Evolutionary conservation across 2,113 vertebrate genomes (phyloP).

Genomic region (Phoenicopterus ruber): DNA sequence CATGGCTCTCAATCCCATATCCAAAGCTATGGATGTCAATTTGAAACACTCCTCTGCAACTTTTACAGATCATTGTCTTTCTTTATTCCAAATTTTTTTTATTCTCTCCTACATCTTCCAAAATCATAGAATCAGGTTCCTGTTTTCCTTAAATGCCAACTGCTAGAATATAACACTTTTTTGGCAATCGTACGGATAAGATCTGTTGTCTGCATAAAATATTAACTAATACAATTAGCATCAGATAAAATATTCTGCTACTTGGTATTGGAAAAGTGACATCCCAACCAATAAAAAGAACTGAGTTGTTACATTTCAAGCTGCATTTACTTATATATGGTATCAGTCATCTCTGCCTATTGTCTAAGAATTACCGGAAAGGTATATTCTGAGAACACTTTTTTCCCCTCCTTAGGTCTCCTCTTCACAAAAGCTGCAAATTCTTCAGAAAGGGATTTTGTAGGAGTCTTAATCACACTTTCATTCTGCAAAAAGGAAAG

Average conservation of each 20-base stretch:
- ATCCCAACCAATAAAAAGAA: constrained; percentile 47
- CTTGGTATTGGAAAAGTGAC: constrained; percentile 53
- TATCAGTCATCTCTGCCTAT: background rate
- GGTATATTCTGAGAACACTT: background rate
- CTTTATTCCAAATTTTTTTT: constrained; percentile 17
- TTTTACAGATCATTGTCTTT: constrained; percentile 8
- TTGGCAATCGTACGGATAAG: constrained; percentile 56
- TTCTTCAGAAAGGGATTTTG: background rate
- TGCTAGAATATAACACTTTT: constrained; percentile 67
- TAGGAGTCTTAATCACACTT: background rate
- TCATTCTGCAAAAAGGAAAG: background rate
- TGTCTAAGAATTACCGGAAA: background rate
- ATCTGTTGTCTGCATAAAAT: constrained; percentile 57
- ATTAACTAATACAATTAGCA: constrained; percentile 52
- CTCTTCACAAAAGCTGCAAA: background rate
- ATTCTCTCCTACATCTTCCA: constrained; percentile 10
- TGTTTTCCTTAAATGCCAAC: constrained; percentile 46
- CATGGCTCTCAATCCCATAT: background rate
- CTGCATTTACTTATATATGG: background rate
- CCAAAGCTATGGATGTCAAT: background rate
- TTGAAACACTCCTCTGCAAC: constrained; percentile 17
- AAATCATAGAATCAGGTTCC: background rate
- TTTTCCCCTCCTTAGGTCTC: background rate
- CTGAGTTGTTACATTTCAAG: background rate
- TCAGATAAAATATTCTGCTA: constrained; percentile 53